Conservation (phyloP, 1,140 invertebrate genomes). For the Sarcophaga peregrina region DNA sequence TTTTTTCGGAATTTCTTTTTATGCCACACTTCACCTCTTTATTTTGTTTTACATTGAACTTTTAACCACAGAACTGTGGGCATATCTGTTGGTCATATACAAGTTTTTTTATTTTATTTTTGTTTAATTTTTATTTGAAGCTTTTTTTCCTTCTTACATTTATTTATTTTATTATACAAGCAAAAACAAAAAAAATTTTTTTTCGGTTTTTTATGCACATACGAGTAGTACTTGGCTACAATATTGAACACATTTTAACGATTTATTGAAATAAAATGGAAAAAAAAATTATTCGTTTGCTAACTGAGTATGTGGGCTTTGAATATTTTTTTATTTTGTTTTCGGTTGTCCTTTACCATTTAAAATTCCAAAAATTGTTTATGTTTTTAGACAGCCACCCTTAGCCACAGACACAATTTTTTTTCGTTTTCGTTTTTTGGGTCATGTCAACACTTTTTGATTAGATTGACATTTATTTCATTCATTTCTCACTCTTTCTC, state of each 20-base stretch:
- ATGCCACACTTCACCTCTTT: not conserved
- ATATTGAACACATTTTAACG: slow-evolving; percentile 19
- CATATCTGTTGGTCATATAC: slow-evolving; percentile 24
- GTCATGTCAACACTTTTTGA: slow-evolving; percentile 19
- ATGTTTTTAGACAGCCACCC: not conserved
- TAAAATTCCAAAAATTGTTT: not conserved
- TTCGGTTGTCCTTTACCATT: not conserved
- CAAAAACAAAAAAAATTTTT: too few species aligned
- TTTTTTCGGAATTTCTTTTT: not conserved
- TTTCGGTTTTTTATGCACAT: too few species aligned
- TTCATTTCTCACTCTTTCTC: too few species aligned
- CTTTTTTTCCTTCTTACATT: not conserved
- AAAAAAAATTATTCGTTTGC: too few species aligned
- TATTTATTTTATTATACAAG: not conserved
- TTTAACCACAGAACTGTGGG: slow-evolving; percentile 35
- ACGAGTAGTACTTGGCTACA: not conserved
- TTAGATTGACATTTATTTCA: slow-evolving; percentile 1
- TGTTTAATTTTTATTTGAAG: not conserved
- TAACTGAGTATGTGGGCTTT: too few species aligned
- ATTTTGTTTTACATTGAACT: slow-evolving; percentile 32
- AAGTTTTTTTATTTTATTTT: not conserved
- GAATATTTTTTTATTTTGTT: too few species aligned
- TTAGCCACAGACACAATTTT: too few species aligned
- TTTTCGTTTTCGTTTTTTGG: not conserved
- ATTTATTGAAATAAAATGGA: not conserved